A percentile compares a stretch with the other conserved stretches of the same genome.
phyloP scores from a whole-genome alignment of 2,113 vertebrate species.

The Neogobius melanostomus region DNA sequence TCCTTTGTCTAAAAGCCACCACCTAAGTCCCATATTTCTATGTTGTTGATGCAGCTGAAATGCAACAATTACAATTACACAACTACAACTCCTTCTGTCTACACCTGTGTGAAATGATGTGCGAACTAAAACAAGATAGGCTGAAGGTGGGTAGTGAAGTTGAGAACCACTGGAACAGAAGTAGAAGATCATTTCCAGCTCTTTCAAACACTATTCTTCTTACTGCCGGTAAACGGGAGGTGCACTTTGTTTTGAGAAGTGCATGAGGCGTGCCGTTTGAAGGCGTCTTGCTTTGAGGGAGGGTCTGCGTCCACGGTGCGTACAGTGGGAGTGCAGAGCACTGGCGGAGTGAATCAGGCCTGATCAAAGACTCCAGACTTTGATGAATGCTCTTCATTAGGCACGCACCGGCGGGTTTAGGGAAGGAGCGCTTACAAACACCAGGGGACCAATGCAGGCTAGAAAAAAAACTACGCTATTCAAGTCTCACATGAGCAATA shows the following conservation, averaged over 20 bases:
- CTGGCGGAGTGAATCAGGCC: constrained; percentile 53
- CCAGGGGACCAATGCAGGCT: constrained; percentile 28
- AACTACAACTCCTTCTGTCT: no score
- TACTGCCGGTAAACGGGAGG: not conserved
- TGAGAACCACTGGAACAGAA: not conserved
- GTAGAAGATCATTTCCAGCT: not conserved
- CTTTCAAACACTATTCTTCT: not conserved
- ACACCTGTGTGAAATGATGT: no score
- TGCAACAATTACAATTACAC: no score
- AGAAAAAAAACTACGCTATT: constrained; percentile 9
- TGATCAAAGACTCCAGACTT: constrained; percentile 75
- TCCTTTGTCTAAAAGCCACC: no score
- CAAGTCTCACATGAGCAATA: constrained; percentile 34
- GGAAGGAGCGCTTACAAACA: constrained; percentile 34
- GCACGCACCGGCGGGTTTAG: constrained; percentile 53
- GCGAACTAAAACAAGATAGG: no score
- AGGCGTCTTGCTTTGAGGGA: constrained; percentile 46
- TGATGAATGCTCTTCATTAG: constrained; percentile 80
- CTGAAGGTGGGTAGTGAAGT: no score
- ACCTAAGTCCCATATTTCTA: no score
- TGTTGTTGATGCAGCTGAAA: no score
- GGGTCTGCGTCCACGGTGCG: constrained; percentile 17
- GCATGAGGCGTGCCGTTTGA: constrained; percentile 37
- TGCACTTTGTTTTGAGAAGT: constrained; percentile 28
- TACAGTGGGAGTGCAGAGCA: constrained; percentile 41